A percentile compares a stretch with the other conserved stretches of the same genome.
Conservation (phyloP, 1,140 invertebrate genomes). For the Cylas formicarius region DNA sequence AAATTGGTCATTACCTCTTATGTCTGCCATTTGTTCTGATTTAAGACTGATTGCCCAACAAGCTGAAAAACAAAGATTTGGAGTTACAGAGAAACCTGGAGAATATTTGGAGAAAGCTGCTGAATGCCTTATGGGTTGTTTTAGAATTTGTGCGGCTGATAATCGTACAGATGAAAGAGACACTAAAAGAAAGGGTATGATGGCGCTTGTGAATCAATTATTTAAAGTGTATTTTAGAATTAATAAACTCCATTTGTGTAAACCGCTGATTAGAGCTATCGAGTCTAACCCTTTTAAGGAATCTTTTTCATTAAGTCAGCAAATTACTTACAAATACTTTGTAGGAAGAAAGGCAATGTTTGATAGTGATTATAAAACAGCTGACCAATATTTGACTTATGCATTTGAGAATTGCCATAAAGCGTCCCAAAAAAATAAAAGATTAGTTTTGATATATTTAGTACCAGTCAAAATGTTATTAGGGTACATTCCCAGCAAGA, state of each 20-base stretch:
- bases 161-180: constrained; percentile 80
- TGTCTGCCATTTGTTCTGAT: constrained; percentile 85
- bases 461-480: constrained; percentile 96
- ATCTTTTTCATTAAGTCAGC: constrained; percentile 75
- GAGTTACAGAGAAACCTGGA: constrained; percentile 52
- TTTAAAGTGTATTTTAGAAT: constrained; percentile 97
- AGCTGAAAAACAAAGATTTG: constrained; percentile 56
- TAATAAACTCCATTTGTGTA: constrained; percentile 94
- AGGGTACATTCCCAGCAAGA: constrained; percentile 79
- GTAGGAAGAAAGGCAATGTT: constrained; percentile 97
- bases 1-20: constrained; percentile 89
- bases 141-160: constrained; percentile 92
- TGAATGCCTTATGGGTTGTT: constrained; percentile 88
- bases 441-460: constrained; percentile 90
- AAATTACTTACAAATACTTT: constrained; percentile 95
- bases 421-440: constrained; percentile 79
- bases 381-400: constrained; percentile 86
- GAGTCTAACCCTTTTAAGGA: constrained; percentile 86
- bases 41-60: constrained; percentile 69
- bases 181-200: constrained; percentile 93
- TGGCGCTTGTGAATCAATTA: constrained; percentile 92
- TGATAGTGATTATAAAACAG: constrained; percentile 89
- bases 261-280: constrained; percentile 92
- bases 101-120: constrained; percentile 89
- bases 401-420: constrained; percentile 88